Evolutionary conservation across 2,113 vertebrate genomes (phyloP), one percentile per base, ranked within the genome.

Genomic region (Grallaria varia): DNA sequence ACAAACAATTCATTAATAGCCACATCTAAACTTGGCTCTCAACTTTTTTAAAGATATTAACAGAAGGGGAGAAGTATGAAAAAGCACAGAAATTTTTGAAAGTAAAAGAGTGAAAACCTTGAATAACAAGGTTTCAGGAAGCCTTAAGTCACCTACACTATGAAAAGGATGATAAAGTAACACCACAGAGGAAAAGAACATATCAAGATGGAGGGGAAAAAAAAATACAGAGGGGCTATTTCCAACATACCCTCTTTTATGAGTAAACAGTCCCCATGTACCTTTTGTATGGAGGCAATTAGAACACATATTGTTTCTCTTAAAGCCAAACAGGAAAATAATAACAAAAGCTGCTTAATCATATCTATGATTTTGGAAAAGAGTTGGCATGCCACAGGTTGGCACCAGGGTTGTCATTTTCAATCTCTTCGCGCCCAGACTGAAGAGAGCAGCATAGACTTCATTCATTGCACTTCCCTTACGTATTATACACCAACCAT

Each of bases 311-410:
- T 27, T 67, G 12, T 62, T 50, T 6, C 9, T 84, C 19, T 66
- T 42, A n/a, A 95, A 81, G 9, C 3, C 21, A 89, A 90, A 24
- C 6, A 39, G 33, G 37, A 72, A 35, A 95, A 73, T 53, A 80
- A 35, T 30, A 77, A 69, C 10, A 55, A 23, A 69, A 75, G 1
- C 25, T 76, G 1, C 25, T 76, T 60, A 71, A 24, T 31, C 23
- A 8, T 45, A 81, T 12, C 23, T 28, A 12, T 47, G 30, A 30
- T 23, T 47, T 93, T 78, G 50, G 9, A 63, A 67, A 67, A 20
- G n/a, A 42, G 33, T 20, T 6, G 2, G 56, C 12, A 0, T 14
- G 6, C 69, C 44, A 40, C 0, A 3, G 1, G 3, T 76, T 56
- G 64, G n/a, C 23, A 58, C 8, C 8, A 47, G 31, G 17, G 9